Percentiles rank a stretch among this genome's conserved stretches.
These are phyloP conservation scores for Anolis sagrei DNA, from an alignment of 2,113 vertebrate species.

Conservation along the genomic window DNA sequence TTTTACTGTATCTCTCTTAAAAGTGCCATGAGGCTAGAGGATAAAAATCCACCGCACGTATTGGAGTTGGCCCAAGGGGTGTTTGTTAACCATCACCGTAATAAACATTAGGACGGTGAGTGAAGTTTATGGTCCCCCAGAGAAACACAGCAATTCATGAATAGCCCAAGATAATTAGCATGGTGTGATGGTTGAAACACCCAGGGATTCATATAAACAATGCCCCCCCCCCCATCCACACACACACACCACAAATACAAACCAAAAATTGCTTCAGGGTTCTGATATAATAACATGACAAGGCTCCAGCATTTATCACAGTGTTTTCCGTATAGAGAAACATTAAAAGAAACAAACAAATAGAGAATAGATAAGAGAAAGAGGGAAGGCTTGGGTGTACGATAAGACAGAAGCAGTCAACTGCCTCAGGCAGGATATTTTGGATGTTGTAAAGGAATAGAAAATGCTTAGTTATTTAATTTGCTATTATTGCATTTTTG, in stretches of 20 bases:
- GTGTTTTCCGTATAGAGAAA: no score
- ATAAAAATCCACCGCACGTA: background rate
- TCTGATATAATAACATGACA: background rate
- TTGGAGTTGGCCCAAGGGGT: background rate
- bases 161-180: constrained; percentile 4
- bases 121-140: constrained; percentile 15
- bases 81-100: constrained; percentile 9
- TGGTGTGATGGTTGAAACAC: background rate
- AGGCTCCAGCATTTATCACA: background rate
- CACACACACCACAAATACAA: background rate
- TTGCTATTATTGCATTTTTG: no score
- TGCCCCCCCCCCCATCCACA: no score
- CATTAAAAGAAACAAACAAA: background rate
- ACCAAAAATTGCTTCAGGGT: background rate
- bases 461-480: no score
- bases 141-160: constrained; percentile 1
- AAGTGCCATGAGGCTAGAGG: background rate
- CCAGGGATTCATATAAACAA: background rate
- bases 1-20: background rate
- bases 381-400: no score
- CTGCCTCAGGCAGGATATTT: no score
- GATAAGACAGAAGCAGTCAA: no score
- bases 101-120: constrained; percentile 8
- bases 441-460: no score
- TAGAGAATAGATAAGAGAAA: background rate